Conservation (phyloP, 2,797 vertebrate species). For the Anolis apletophallus region DNA sequence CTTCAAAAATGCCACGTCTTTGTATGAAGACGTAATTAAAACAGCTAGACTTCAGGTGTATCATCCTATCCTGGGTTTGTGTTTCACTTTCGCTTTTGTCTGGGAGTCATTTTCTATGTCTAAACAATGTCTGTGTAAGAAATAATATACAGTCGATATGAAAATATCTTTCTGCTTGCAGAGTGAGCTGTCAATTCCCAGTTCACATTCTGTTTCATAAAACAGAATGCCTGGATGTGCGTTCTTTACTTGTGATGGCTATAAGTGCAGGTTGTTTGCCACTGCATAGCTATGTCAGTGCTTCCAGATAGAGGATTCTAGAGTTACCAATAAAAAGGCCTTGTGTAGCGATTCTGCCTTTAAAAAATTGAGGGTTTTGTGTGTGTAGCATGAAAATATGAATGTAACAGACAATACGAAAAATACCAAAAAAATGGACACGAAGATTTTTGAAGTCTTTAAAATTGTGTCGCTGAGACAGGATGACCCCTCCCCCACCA, state of each 20-base stretch:
- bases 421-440: neutral
- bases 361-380: neutral
- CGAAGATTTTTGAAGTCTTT: neutral
- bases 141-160: no score
- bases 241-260: neutral
- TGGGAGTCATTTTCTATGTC: neutral
- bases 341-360: neutral
- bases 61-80: neutral
- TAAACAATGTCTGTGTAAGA: no score
- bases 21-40: neutral
- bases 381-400: neutral
- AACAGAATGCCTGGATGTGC: neutral
- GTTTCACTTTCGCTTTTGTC: neutral
- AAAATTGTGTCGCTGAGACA: neutral
- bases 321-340: neutral
- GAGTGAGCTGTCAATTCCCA: neutral
- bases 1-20: no score
- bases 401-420: no score
- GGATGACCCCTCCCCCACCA: no score
- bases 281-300: neutral
- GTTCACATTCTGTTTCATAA: neutral
- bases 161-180: neutral
- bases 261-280: neutral
- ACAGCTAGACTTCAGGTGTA: neutral
- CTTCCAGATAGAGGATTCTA: neutral